Evolutionary conservation across 2,797 vertebrate species (phyloP).

Genomic region (Serranus cabrilla): DNA sequence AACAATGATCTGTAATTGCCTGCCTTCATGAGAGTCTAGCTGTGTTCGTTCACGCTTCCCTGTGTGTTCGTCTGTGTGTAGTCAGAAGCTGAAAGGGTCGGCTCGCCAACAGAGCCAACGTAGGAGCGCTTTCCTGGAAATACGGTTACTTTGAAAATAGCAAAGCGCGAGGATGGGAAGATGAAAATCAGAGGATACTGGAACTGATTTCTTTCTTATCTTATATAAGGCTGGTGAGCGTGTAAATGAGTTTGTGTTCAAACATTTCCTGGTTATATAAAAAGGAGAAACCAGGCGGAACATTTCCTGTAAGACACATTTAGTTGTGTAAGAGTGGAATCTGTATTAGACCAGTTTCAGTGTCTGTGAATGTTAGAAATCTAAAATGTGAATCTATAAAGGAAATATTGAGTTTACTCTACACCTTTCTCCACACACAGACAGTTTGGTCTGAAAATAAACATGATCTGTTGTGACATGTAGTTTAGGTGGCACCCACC

Average conservation of each 20-base stretch:
- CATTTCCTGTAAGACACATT: not conserved
- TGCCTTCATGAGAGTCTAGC: not conserved
- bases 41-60: not conserved
- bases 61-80: not conserved
- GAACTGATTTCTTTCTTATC: conserved; percentile 8
- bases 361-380: not conserved
- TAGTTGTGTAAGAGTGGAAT: not conserved
- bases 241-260: not conserved
- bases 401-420: not conserved
- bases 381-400: not conserved
- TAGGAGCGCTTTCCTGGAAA: conserved; percentile 22
- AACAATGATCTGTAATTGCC: not conserved
- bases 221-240: not conserved
- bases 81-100: conserved; percentile 1
- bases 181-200: conserved; percentile 18
- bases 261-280: not conserved
- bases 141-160: conserved; percentile 5
- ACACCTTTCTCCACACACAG: not conserved
- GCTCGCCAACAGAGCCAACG: not conserved
- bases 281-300: not conserved
- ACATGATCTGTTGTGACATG: not conserved
- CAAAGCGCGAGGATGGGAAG: conserved; percentile 9
- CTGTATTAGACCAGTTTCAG: not conserved
- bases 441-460: conserved; percentile 1
- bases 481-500: conserved; percentile 82